phyloP scores from a whole-genome alignment of 2,888 invertebrate genomes.

The Oxystoma pomonae region DNA sequence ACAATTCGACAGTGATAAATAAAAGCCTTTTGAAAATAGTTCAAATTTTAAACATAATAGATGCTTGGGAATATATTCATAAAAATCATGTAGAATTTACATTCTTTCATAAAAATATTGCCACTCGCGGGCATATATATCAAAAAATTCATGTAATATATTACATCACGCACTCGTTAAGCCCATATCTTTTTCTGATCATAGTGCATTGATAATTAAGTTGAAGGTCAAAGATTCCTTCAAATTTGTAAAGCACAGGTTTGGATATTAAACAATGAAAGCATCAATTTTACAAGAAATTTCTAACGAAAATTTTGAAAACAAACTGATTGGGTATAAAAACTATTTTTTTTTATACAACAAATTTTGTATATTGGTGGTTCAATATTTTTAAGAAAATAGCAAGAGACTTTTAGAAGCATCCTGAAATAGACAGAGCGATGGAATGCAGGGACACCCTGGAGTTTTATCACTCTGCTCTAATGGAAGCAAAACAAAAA shows the following conservation, averaged over 20 bases:
- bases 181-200: background rate
- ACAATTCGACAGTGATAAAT: background rate
- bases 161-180: background rate
- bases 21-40: background rate
- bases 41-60: background rate
- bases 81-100: background rate
- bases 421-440: background rate
- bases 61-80: background rate
- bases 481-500: background rate
- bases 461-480: background rate
- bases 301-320: background rate
- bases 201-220: background rate
- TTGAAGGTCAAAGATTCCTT: background rate
- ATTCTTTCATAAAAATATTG: background rate
- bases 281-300: background rate
- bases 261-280: background rate
- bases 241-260: background rate
- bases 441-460: background rate
- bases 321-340: background rate
- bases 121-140: background rate
- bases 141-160: background rate
- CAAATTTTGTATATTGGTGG: background rate
- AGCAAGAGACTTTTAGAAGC: background rate
- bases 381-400: background rate
- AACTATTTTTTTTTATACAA: background rate